phyloP scores from a whole-genome alignment of 2,113 vertebrate genomes.

The Poeciliopsis retropinna region DNA sequence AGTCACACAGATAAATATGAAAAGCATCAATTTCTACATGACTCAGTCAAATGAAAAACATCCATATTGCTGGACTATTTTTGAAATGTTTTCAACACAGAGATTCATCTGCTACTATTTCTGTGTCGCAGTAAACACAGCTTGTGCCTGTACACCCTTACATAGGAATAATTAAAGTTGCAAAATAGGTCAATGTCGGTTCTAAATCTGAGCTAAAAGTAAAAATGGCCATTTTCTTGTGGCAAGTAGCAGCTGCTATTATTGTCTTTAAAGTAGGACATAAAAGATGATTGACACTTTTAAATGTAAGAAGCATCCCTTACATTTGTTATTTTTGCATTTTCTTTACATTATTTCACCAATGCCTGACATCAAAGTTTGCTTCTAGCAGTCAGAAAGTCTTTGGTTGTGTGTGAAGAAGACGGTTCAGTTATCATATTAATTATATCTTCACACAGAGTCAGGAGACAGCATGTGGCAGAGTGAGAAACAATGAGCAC shows the following conservation, averaged over 20 bases:
- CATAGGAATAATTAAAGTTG: slow-evolving; percentile 5
- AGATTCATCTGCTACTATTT: neutral
- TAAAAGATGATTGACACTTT: neutral
- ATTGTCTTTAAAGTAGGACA: neutral
- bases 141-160: neutral
- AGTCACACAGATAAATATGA: neutral
- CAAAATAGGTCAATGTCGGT: neutral
- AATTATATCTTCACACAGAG: slow-evolving; percentile 55
- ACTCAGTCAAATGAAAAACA: neutral
- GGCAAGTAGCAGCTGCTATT: neutral
- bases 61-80: slow-evolving; percentile 9
- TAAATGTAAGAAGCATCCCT: neutral
- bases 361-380: slow-evolving; percentile 55
- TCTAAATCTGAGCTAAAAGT: neutral
- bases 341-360: slow-evolving; percentile 18
- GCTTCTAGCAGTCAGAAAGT: slow-evolving; percentile 32
- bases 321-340: neutral
- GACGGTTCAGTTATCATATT: slow-evolving; percentile 41
- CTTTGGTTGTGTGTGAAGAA: slow-evolving; percentile 18
- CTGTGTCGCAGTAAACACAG: neutral
- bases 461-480: slow-evolving; percentile 10
- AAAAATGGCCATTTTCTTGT: neutral
- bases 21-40: neutral
- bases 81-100: neutral
- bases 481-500: slow-evolving; percentile 6